A percentile compares a stretch with the other conserved stretches of the same genome.
These are phyloP conservation scores for Rhagonycha lutea DNA, from an alignment of 2,888 invertebrate genomes.

Conservation along the genomic window DNA sequence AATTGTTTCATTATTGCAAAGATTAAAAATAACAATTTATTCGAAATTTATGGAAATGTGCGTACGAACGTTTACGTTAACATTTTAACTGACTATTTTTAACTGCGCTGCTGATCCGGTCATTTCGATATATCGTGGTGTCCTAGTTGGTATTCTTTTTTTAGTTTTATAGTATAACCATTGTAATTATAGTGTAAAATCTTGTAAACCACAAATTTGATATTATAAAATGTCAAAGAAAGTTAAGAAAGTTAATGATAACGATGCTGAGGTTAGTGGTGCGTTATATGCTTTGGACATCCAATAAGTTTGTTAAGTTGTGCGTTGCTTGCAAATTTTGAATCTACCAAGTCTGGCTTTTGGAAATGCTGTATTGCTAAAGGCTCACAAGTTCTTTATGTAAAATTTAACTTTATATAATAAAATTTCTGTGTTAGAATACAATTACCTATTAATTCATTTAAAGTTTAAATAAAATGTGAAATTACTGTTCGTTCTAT, in stretches of 20 bases:
- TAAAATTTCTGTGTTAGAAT: neutral
- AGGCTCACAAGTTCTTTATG: neutral
- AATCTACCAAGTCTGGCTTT: neutral
- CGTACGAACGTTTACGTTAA: conserved; percentile 14
- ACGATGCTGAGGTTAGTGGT: conserved; percentile 5
- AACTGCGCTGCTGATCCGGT: neutral
- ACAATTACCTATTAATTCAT: too few species aligned
- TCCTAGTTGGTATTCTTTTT: conserved; percentile 15
- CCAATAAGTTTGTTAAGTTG: neutral
- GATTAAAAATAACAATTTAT: neutral
- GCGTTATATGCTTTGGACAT: neutral
- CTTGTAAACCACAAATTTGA: neutral
- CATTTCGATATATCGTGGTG: conserved; percentile 2
- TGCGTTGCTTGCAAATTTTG: neutral
- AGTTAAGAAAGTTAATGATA: neutral
- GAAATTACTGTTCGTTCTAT: too few species aligned
- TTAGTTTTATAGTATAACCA: neutral
- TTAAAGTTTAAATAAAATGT: too few species aligned
- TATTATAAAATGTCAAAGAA: neutral
- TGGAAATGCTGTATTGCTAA: neutral
- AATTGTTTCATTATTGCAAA: conserved; percentile 5
- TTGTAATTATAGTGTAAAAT: neutral
- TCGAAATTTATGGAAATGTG: conserved; percentile 9
- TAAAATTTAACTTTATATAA: neutral
- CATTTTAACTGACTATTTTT: conserved; percentile 18